Percentiles rank a stretch among this genome's conserved stretches.
phyloP scores from a whole-genome alignment of 2,113 vertebrate genomes.

The Neomonachus schauinslandi region DNA sequence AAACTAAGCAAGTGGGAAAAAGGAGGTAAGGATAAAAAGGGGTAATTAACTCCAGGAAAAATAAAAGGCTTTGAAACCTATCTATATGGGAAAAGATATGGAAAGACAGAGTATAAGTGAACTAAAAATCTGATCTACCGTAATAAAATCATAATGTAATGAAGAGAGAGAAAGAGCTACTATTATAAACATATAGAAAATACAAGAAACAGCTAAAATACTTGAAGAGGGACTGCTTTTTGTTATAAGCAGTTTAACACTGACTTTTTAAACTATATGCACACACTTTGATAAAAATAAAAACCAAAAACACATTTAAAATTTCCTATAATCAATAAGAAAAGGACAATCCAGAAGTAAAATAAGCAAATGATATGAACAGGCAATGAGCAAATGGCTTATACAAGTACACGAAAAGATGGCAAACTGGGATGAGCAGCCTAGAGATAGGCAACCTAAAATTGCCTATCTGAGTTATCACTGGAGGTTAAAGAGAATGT shows the following conservation, averaged over 20 bases:
- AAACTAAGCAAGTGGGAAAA: not conserved
- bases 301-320: not conserved
- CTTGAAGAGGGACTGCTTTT: not conserved
- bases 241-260: slow-evolving; percentile 7
- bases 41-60: slow-evolving; percentile 32
- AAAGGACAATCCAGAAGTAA: not conserved
- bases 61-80: not conserved
- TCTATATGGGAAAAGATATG: not conserved
- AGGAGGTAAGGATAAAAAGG: rapidly evolving
- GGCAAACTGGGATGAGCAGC: not conserved
- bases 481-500: not conserved
- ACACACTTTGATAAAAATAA: not conserved
- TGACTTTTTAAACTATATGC: not conserved
- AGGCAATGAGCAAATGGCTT: not conserved
- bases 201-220: slow-evolving; percentile 12
- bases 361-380: not conserved
- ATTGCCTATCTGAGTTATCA: not conserved
- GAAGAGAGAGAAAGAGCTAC: not conserved
- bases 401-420: not conserved
- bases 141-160: not conserved
- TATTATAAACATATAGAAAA: not conserved
- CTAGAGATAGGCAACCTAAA: not conserved
- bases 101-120: not conserved
- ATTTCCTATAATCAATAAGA: not conserved
- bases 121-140: not conserved